Conservation (phyloP, 2,888 invertebrate genomes). For the Volucella bombylans region DNA sequence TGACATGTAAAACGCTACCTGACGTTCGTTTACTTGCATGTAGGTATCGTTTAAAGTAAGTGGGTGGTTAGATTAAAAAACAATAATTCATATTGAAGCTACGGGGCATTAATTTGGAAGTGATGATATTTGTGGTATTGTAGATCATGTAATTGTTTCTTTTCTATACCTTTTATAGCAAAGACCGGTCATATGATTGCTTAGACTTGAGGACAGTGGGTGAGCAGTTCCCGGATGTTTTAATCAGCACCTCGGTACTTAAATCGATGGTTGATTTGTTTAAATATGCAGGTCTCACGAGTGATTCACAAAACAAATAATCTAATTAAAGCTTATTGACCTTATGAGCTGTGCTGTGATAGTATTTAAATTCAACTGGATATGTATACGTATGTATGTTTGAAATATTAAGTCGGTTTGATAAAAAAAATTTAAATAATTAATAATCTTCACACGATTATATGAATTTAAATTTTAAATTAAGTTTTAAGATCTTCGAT, state of each 20-base stretch:
- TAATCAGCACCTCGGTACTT: background rate
- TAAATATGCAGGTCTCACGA: too few relatives aligned
- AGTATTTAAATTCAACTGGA: too few relatives aligned
- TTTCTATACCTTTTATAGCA: background rate
- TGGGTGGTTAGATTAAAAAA: conserved; percentile 20
- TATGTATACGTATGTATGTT: too few relatives aligned
- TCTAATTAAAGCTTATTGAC: too few relatives aligned
- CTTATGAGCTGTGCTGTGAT: too few relatives aligned
- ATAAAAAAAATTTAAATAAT: too few relatives aligned
- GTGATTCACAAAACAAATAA: too few relatives aligned
- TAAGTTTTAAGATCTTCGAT: too few relatives aligned
- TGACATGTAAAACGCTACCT: conserved; percentile 35
- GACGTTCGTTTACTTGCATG: background rate
- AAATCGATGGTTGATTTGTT: background rate
- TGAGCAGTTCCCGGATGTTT: background rate
- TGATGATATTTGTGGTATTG: background rate
- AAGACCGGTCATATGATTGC: background rate
- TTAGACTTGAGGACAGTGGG: conserved; percentile 7
- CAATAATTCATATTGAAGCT: conserved; percentile 10
- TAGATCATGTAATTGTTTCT: conserved; percentile 7
- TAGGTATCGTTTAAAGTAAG: background rate
- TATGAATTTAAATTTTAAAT: too few relatives aligned
- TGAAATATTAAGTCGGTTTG: too few relatives aligned
- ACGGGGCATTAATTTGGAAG: conserved; percentile 21
- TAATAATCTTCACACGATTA: too few relatives aligned